Base-by-base conservation (phyloP, 2,113 vertebrate species). In the Chaetorhynchus papuensis region DNA sequence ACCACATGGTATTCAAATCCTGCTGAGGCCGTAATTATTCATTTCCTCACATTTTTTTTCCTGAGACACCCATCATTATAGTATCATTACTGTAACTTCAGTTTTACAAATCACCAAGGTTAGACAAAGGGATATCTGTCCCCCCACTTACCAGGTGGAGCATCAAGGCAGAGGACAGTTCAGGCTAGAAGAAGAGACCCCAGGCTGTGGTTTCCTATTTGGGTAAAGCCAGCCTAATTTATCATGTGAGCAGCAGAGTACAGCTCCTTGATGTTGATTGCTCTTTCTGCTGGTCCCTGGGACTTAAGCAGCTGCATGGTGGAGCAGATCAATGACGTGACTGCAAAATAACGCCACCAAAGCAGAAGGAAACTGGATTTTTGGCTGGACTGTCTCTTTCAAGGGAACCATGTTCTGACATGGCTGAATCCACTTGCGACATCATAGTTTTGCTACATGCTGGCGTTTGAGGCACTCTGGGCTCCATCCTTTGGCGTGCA, bases 391-490 rank as follows among this genome's bases (percentile, higher is more conserved):
- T 35, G 4, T 54, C 19, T 81, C 9, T 84, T 71, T 41, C 20
- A 33, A 4, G 53, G 68, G 37, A 65, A 57, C 5, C 5, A 0
- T n/a, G 14, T 71, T 75, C 44, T 35, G 49, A 39, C 22, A 3
- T 23, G 52, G 20, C 35, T 85, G 45, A 75, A 89, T 60, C 10
- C 7, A 8, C 5, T 42, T 41, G 59, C 61, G 64, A 31, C 45
- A 19, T 61, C 15, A 19, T 8, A 0, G 0, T 45, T 78, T n/a
- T 79, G 13, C 20, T 44, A 7, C 5, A 0, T 41, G 44, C n/a
- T 52, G 56, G 17, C 4, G 54, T 77, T 63, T 71, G 69, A 41
- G 52, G 42, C 31, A 6, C 14, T 37, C 75, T 27, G 45, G 37
- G 19, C 33, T 83, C 1, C 0, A 7, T 65, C 27, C 35, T 37